phyloP scores from a whole-genome alignment of 2,797 vertebrate species.

The Heterohyrax brucei region DNA sequence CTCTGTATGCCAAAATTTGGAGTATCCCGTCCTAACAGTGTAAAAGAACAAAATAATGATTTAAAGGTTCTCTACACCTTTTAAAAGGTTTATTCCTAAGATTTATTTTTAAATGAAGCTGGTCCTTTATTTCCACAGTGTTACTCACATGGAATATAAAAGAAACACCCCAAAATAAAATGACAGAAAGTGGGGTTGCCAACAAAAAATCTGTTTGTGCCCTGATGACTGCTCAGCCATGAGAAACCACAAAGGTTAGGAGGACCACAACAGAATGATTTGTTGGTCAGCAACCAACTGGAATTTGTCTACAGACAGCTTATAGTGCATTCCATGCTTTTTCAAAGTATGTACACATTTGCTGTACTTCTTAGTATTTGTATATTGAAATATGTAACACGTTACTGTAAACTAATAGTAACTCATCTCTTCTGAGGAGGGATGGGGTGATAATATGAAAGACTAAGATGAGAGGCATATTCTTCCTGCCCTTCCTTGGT shows the following conservation, averaged over 20 bases:
- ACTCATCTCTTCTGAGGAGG: not conserved
- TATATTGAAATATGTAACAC: not conserved
- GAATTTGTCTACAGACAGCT: conserved; percentile 77
- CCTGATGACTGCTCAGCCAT: conserved; percentile 78
- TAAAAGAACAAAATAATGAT: conserved; percentile 66
- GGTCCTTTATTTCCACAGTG: conserved; percentile 46
- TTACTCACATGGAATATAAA: conserved; percentile 69
- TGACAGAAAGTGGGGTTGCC: conserved; percentile 30
- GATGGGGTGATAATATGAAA: fast-evolving
- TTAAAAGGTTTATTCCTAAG: conserved; percentile 73
- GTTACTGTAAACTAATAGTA: not conserved
- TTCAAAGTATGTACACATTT: not conserved
- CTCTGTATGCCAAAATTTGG: conserved; percentile 43
- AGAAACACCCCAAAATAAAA: conserved; percentile 82
- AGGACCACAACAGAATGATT: conserved; percentile 74
- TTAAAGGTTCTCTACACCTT: conserved; percentile 3
- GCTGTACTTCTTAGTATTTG: not conserved
- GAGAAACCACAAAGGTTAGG: conserved; percentile 80
- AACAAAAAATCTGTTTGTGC: conserved; percentile 82
- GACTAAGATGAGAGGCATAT: not conserved
- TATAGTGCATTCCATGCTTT: not conserved
- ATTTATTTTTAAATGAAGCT: conserved; percentile 74
- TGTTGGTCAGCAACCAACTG: conserved; percentile 81
- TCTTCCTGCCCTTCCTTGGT: no score
- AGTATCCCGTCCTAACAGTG: conserved; percentile 57